phyloP scores from a whole-genome alignment of 1,140 invertebrate genomes.

The Drosophila dunni region DNA sequence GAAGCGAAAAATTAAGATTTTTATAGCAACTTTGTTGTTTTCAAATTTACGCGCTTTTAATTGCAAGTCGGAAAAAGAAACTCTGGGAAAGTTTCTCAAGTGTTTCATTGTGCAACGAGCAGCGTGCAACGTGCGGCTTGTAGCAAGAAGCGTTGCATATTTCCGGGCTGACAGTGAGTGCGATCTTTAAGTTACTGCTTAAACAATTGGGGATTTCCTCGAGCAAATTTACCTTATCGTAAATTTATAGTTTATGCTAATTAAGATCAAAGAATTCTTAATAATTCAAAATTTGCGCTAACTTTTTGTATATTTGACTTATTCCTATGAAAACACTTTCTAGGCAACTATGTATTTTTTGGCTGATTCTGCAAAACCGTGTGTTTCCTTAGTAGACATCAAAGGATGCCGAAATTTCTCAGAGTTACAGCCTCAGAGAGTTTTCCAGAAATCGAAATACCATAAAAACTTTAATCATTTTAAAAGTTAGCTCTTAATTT shows the following conservation, averaged over 20 bases:
- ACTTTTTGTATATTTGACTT: neutral
- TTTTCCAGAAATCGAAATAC: neutral
- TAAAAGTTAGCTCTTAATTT: too few species aligned
- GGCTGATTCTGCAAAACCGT: too few species aligned
- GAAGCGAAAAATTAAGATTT: conserved; percentile 46
- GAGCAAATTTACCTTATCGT: too few species aligned
- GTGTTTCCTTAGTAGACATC: too few species aligned
- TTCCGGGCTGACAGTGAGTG: conserved; percentile 12
- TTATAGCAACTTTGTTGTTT: conserved; percentile 56
- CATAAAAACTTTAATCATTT: neutral
- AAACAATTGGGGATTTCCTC: too few species aligned
- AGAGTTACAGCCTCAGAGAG: too few species aligned
- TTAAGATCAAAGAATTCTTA: neutral
- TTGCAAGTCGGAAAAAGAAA: conserved; percentile 37
- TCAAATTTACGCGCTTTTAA: conserved; percentile 72
- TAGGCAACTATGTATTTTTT: too few species aligned
- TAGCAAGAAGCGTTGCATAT: conserved; percentile 31
- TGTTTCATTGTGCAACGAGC: neutral
- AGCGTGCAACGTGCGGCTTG: neutral
- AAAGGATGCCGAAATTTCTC: too few species aligned
- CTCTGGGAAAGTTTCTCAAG: conserved; percentile 23
- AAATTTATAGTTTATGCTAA: neutral
- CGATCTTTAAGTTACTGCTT: too few species aligned
- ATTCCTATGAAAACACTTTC: too few species aligned
- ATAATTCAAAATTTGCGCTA: neutral